Evolutionary conservation across 1,140 invertebrate species (phyloP), one percentile per base, ranked within the genome.

Genomic region (Drosophila cardini): DNA sequence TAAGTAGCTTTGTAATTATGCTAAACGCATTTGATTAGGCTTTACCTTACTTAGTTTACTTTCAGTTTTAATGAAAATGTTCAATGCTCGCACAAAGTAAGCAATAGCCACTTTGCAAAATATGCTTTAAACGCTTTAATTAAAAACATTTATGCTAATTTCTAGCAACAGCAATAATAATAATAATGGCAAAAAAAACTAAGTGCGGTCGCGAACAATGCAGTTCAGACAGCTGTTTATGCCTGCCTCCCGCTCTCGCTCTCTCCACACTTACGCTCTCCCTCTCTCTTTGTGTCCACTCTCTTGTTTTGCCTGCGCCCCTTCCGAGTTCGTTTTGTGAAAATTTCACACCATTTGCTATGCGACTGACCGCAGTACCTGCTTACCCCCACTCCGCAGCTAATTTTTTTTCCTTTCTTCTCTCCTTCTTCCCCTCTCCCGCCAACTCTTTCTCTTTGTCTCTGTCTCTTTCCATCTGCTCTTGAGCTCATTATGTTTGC

Each of bases 141-240:
- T 89, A 87, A 87, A 87, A 89, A 76, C 79, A 84, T 89, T 87
- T 89, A 89, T 87, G 83, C 73, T 87, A 86, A 86, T 89, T 83
- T 71, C 15, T 67, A 53, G 70, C 63, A 62, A 53, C 67, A 67
- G 62, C 72, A 64, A 76, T 86, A 82, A 72, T 64, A 87, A 69
- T 86, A 76, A 72, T 63, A 79, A 68, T 70, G 2, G 21, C 21
- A 26, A 77, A 79, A 77, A 79, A 74, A 85, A 62, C 40, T 56
- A 74, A 86, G 62, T 76, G 72, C 77, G 68, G 62, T 55, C 76
- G 43, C 46, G 45, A 87, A 82, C 82, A 86, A 87, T 86, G 78
- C 64, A 79, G 30, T 30, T 34, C 36, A 13, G 13, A 18, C 18
- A 9, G 2, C 34, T 32, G 32, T 13, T 26, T 26, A 26, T 26